A percentile compares a stretch with the other conserved stretches of the same genome.
Conservation (phyloP, 53 echinoderm and acorn worm species). For the Antedon mediterranea region DNA sequence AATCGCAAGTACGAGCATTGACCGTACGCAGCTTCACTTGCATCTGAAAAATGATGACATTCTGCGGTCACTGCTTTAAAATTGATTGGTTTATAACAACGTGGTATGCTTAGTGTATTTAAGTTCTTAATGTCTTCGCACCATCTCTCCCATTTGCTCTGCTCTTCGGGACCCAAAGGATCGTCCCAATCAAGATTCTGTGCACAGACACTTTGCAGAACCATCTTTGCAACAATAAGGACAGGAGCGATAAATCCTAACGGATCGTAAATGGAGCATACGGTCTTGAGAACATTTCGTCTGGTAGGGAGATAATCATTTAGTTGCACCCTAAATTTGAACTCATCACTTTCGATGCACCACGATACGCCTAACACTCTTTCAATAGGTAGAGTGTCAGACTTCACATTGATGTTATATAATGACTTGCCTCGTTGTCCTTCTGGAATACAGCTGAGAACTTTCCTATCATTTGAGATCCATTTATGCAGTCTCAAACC, state of each 20-base stretch:
- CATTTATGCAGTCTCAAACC: too few relatives aligned
- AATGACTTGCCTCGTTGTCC: too few relatives aligned
- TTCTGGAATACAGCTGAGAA: too few relatives aligned
- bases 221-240: not conserved
- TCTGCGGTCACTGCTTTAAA: conserved; percentile 8
- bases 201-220: not conserved
- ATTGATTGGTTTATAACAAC: conserved; percentile 22
- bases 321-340: conserved; percentile 9
- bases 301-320: too few relatives aligned
- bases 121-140: not conserved
- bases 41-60: conserved; percentile 39
- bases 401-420: too few relatives aligned
- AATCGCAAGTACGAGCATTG: conserved; percentile 44
- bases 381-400: too few relatives aligned
- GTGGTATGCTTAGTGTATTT: conserved; percentile 1
- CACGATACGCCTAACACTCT: too few relatives aligned
- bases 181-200: conserved; percentile 16
- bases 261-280: too few relatives aligned
- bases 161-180: conserved; percentile 5
- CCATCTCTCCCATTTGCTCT: conserved; percentile 10
- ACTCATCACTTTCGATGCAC: conserved; percentile 12
- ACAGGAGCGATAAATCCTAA: not conserved
- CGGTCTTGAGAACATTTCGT: too few relatives aligned
- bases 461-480: too few relatives aligned
- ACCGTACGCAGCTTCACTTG: conserved; percentile 36